phyloP scores from a whole-genome alignment of 1,140 invertebrate species.

The Archivesica marissinica region DNA sequence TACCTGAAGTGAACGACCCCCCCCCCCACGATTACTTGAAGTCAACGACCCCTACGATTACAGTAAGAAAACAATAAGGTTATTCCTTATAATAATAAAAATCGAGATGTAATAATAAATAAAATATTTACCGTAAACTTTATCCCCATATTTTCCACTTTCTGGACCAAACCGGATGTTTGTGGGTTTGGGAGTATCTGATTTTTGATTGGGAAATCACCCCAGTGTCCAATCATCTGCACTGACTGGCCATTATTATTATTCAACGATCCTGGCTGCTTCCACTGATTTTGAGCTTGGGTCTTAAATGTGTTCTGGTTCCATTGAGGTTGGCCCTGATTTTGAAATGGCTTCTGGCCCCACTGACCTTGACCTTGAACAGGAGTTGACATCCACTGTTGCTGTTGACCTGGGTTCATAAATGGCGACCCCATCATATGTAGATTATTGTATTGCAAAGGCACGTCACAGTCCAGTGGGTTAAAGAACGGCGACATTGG shows the following conservation, averaged over 20 bases:
- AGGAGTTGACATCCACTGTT: background rate
- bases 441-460: background rate
- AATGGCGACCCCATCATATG: background rate
- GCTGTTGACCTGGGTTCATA: background rate
- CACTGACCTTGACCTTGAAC: slow-evolving; percentile 9
- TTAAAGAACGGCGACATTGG: background rate
- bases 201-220: background rate
- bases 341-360: background rate
- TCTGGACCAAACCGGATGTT: background rate
- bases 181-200: slow-evolving; percentile 4
- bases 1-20: too few relatives aligned
- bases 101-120: background rate
- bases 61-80: too few relatives aligned
- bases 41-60: too few relatives aligned
- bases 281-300: slow-evolving; percentile 14
- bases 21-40: too few relatives aligned
- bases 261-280: background rate
- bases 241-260: background rate
- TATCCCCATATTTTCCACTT: too few relatives aligned
- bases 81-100: background rate
- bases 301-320: background rate
- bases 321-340: background rate
- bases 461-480: background rate
- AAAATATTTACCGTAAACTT: background rate
- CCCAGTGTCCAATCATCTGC: slow-evolving; percentile 7